Conservation (phyloP, 2,797 vertebrate species). For the Rhinella marina region DNA sequence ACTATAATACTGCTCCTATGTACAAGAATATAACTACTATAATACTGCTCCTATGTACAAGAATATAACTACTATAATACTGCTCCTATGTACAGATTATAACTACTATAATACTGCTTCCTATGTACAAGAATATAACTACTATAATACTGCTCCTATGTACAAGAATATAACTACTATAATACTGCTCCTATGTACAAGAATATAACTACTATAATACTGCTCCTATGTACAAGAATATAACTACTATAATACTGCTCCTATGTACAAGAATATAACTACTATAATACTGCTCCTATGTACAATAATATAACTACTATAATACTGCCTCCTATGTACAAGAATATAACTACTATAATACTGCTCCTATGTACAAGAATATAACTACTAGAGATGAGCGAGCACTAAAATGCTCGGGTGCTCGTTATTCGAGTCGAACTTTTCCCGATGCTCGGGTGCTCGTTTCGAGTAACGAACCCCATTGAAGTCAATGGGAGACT, state of each 20-base stretch:
- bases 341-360: too few species aligned
- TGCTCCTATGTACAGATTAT: not conserved
- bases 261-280: constrained; percentile 6
- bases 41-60: not conserved
- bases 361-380: too few species aligned
- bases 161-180: constrained; percentile 1
- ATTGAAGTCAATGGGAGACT: too few species aligned
- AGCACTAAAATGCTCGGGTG: too few species aligned
- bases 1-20: not conserved
- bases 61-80: not conserved
- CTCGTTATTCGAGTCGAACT: too few species aligned
- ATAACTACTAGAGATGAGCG: too few species aligned
- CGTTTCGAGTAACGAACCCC: too few species aligned
- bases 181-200: not conserved
- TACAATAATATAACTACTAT: not conserved
- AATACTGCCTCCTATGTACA: not conserved
- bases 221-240: not conserved
- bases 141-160: not conserved
- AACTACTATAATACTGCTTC: not conserved
- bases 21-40: constrained; percentile 1
- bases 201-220: constrained; percentile 3
- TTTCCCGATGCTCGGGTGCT: too few species aligned
- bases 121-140: not conserved
- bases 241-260: constrained; percentile 11
- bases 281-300: not conserved